phyloP scores from a whole-genome alignment of 2,797 vertebrate species.

The Leptoclinus maculatus region DNA sequence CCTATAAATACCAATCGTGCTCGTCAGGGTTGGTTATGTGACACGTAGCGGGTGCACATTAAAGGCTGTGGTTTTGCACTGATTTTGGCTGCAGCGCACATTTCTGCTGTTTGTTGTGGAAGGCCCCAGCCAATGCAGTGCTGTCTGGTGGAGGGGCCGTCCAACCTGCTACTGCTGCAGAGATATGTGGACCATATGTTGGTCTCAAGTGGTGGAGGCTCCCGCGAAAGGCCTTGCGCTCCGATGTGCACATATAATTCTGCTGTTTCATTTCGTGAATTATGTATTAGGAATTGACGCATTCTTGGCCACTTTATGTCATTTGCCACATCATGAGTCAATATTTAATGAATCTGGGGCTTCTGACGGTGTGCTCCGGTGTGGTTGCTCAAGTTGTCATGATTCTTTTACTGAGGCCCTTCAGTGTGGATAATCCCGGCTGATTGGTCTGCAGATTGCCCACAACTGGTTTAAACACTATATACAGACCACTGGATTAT shows the following conservation, averaged over 20 bases:
- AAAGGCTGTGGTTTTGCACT: constrained; percentile 55
- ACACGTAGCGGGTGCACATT: constrained; percentile 23
- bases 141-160: constrained; percentile 51
- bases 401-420: constrained; percentile 16
- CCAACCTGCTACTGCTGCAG: constrained; percentile 61
- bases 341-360: constrained; percentile 56
- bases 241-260: constrained; percentile 22
- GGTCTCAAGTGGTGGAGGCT: constrained; percentile 33
- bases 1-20: constrained; percentile 4
- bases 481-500: constrained; percentile 32
- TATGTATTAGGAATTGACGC: constrained; percentile 47
- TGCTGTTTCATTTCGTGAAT: constrained; percentile 50
- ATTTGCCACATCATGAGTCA: constrained; percentile 56
- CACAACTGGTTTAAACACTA: constrained; percentile 37
- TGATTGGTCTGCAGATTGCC: constrained; percentile 28
- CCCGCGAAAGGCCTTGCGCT: constrained; percentile 14
- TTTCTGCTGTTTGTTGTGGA: constrained; percentile 64
- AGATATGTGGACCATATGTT: constrained; percentile 56
- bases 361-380: constrained; percentile 21
- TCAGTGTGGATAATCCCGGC: constrained; percentile 43
- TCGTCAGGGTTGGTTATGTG: background rate
- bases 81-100: constrained; percentile 59
- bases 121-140: constrained; percentile 75
- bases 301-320: constrained; percentile 51
- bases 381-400: constrained; percentile 42